Base-by-base conservation (phyloP, 2,113 vertebrate species). In the Oreochromis tanganicae region DNA sequence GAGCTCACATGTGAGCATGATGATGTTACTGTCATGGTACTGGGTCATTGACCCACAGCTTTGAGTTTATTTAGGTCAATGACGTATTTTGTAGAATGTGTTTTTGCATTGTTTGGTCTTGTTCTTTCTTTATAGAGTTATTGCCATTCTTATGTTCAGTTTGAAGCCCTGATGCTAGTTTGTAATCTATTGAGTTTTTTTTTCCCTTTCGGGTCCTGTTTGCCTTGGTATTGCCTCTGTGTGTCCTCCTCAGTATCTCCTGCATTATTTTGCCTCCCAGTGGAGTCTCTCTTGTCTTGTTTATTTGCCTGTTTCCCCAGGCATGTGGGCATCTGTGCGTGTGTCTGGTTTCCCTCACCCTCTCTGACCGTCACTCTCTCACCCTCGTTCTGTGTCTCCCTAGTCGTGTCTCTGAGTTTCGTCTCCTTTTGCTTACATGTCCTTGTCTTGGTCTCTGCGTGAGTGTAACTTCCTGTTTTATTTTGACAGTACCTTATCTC, bases 161-260 rank as follows among this genome's bases (percentile, higher is more conserved):
- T 10, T 61, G 29, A 61, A 61, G 57, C 29, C 57, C 16, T 19
- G 29, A 61, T 61, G 57, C 55, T 27, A 57, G 55, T 57, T 27
- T 57, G 2, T 27, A 27, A 1, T 19, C 9, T 19, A 9, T 32
- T 32, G 27, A 32, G n/a, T 1, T 29, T 16, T 29, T 9, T 9
- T 9, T 61, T 17, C 5, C 0, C 8, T 32, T 10, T 61, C 1
- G 1, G 3, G 16, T 10, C 16, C 0, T 34, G 16, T 34, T 61
- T 61, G 5, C 16, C 57, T 61, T 34, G 5, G 59, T 61, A 34
- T 19, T 61, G 59, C 5, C 59, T 61, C 59, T 34, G 29, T 6
- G 9, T 63, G 59, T 63, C 9, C 59, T 34, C 29, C 59, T 34
- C 59, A 63, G 29, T 34, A 63, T 63, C 59, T 63, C 59, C 29